A percentile compares a stretch with the other conserved stretches of the same genome.
These are phyloP conservation scores for Cantharis lateralis DNA, from an alignment of 2,888 invertebrate genomes.

Conservation along the genomic window DNA sequence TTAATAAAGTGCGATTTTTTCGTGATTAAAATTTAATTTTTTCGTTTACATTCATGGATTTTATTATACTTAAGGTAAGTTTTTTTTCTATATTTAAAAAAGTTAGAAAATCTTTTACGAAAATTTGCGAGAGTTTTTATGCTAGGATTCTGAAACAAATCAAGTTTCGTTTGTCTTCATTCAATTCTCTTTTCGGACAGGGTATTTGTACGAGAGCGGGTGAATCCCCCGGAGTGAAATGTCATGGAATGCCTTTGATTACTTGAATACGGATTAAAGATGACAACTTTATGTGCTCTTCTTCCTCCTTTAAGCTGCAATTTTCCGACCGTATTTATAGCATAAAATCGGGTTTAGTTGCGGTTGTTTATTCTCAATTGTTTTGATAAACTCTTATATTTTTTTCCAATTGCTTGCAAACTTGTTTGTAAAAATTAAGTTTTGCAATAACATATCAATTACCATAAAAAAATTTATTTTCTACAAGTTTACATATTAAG, in stretches of 20 bases:
- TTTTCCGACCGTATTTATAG: conserved; percentile 28
- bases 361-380: conserved; percentile 13
- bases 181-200: conserved; percentile 34
- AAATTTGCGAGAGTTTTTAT: conserved; percentile 27
- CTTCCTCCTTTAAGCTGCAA: conserved; percentile 27
- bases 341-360: conserved; percentile 23
- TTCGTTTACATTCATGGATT: conserved; percentile 39
- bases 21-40: conserved; percentile 6
- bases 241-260: conserved; percentile 42
- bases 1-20: conserved; percentile 6
- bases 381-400: conserved; percentile 8
- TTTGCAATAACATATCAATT: background rate
- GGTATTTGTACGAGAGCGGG: conserved; percentile 38
- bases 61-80: conserved; percentile 43
- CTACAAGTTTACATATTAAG: background rate
- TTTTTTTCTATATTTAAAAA: background rate
- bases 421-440: background rate
- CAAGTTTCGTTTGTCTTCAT: conserved; percentile 37
- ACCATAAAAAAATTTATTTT: background rate
- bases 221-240: conserved; percentile 40
- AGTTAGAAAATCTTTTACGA: background rate
- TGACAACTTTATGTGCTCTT: conserved; percentile 41
- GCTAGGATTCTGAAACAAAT: conserved; percentile 37
- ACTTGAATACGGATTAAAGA: conserved; percentile 41
- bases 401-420: conserved; percentile 6